A percentile compares a stretch with the other conserved stretches of the same genome.
These are phyloP conservation scores for Callaeas wilsoni DNA, from an alignment of 2,113 vertebrate species.

Conservation along the genomic window DNA sequence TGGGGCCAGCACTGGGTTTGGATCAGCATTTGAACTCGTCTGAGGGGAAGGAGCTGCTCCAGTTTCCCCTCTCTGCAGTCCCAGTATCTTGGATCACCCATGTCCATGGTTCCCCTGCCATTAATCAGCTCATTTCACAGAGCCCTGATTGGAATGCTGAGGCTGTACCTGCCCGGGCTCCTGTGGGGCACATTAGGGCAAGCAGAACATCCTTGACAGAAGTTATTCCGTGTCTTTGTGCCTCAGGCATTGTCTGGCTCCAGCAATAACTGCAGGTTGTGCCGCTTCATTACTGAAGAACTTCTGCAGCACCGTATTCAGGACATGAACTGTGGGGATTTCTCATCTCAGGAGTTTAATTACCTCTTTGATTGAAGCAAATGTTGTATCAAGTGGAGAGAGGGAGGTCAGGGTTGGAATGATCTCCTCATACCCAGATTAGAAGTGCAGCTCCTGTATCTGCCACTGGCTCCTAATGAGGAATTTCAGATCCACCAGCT, in stretches of 20 bases:
- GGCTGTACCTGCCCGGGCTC: neutral
- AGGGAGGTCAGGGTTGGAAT: neutral
- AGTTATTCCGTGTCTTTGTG: neutral
- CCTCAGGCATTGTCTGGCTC: neutral
- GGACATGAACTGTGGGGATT: neutral
- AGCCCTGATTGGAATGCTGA: neutral
- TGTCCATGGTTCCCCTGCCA: neutral
- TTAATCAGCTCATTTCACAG: neutral
- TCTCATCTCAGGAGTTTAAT: constrained; percentile 38
- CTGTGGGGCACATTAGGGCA: neutral
- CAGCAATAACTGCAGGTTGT: neutral
- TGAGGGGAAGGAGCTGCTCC: neutral
- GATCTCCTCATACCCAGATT: neutral
- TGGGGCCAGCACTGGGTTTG: neutral
- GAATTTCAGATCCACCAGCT: neutral
- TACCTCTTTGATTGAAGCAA: constrained; percentile 40
- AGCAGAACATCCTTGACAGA: neutral
- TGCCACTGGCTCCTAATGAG: neutral
- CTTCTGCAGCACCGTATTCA: neutral
- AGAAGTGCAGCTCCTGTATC: neutral
- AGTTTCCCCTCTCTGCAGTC: neutral
- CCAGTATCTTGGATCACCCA: neutral
- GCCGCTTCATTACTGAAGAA: neutral
- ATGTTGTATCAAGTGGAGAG: neutral
- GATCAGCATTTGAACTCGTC: neutral